Evolutionary conservation across 2,113 vertebrate genomes (phyloP).

Genomic region (Bubo blakistoni): DNA sequence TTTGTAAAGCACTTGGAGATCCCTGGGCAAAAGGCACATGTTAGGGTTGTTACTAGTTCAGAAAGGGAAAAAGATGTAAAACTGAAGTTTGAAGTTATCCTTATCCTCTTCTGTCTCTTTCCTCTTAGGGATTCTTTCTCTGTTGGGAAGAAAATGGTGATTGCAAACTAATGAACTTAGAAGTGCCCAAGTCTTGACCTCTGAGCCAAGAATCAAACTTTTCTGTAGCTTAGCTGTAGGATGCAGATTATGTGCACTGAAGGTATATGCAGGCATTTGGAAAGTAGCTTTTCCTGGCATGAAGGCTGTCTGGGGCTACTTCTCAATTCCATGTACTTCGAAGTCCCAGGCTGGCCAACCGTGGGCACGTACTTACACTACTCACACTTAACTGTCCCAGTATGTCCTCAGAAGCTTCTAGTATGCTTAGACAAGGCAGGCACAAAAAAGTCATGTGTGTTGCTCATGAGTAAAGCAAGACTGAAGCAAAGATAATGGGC

Average conservation of each 20-base stretch:
- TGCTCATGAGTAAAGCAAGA: neutral
- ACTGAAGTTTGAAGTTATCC: neutral
- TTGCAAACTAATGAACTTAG: neutral
- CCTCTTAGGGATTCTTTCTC: neutral
- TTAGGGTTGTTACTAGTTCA: neutral
- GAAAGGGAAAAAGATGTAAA: neutral
- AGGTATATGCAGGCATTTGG: neutral
- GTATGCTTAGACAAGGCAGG: neutral
- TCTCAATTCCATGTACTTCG: neutral
- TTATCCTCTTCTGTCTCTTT: neutral
- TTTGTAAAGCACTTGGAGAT: neutral
- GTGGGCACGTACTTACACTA: rapidly evolving
- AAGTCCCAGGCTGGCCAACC: neutral
- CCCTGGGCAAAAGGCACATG: neutral
- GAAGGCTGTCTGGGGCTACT: neutral
- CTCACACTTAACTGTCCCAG: neutral
- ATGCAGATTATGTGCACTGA: neutral
- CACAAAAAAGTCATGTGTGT: neutral
- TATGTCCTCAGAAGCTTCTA: neutral
- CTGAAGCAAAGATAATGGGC: neutral
- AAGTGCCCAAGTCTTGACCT: neutral
- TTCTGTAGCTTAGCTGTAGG: neutral
- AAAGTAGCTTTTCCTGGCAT: neutral
- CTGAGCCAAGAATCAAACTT: neutral
- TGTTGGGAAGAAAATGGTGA: neutral